A percentile compares a stretch with the other conserved stretches of the same genome.
Evolutionary conservation across 2,797 vertebrate species (phyloP).

Genomic region (Periparus ater): DNA sequence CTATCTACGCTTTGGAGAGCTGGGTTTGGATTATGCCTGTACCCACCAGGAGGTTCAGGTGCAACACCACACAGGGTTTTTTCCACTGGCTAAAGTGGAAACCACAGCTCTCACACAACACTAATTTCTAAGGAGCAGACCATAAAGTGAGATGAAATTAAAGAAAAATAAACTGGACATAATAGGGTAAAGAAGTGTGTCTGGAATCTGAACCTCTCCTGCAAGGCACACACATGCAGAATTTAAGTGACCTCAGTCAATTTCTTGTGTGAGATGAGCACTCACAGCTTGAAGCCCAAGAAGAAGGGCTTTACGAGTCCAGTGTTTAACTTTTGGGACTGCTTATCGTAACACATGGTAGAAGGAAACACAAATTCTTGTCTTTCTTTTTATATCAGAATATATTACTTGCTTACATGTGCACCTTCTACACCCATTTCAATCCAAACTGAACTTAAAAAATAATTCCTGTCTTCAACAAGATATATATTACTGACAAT

Average conservation of each 20-base stretch:
- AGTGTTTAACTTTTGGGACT: background rate
- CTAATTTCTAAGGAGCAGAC: background rate
- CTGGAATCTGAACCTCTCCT: background rate
- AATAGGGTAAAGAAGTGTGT: background rate
- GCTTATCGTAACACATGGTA: background rate
- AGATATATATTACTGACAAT: background rate
- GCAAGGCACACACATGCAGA: background rate
- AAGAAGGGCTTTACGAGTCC: background rate
- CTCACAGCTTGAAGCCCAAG: background rate
- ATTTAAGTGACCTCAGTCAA: background rate
- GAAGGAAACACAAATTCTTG: background rate
- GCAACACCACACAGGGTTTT: background rate
- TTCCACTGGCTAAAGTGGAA: background rate
- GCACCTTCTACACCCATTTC: background rate
- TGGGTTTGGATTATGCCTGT: background rate
- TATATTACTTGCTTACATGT: background rate
- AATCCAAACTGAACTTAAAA: background rate
- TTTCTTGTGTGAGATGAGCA: background rate
- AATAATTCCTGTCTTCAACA: background rate
- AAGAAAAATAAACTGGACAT: background rate
- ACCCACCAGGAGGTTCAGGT: background rate
- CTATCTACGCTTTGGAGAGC: background rate
- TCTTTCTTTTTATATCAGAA: background rate
- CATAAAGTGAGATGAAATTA: background rate
- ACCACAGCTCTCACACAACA: background rate